Conservation (phyloP, 2,113 vertebrate species). For the Periophthalmus modestus region DNA sequence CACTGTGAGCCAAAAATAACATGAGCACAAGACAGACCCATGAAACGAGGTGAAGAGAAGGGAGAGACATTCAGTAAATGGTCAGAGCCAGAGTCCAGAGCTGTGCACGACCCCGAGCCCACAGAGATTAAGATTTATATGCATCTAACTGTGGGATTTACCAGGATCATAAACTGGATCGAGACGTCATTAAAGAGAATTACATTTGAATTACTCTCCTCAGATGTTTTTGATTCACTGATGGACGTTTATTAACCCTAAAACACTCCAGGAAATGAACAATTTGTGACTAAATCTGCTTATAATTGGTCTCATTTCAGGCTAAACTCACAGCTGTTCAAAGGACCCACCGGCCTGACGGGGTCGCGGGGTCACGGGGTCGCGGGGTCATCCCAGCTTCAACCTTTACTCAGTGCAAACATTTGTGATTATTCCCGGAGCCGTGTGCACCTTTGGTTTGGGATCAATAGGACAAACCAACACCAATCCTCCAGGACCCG, state of each 20-base stretch:
- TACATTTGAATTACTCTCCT: not conserved
- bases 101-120: not conserved
- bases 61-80: no score
- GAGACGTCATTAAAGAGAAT: not conserved
- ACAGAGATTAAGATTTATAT: not conserved
- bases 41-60: no score
- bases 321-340: not conserved
- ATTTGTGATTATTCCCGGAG: slow-evolving; percentile 4
- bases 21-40: no score
- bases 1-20: no score
- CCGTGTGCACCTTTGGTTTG: slow-evolving; percentile 2
- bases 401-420: slow-evolving; percentile 33
- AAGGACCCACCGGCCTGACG: not conserved
- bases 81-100: not conserved
- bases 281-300: not conserved
- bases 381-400: slow-evolving; percentile 10
- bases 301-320: not conserved
- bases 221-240: not conserved
- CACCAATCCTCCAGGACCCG: slow-evolving; percentile 9
- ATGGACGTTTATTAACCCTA: not conserved
- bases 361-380: slow-evolving; percentile 13
- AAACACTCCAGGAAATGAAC: not conserved
- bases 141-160: not conserved
- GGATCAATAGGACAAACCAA: slow-evolving; percentile 36
- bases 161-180: not conserved